These are phyloP conservation scores for Scaptomyza pallida DNA, from an alignment of 1,140 invertebrate species.

Conservation along the genomic window DNA sequence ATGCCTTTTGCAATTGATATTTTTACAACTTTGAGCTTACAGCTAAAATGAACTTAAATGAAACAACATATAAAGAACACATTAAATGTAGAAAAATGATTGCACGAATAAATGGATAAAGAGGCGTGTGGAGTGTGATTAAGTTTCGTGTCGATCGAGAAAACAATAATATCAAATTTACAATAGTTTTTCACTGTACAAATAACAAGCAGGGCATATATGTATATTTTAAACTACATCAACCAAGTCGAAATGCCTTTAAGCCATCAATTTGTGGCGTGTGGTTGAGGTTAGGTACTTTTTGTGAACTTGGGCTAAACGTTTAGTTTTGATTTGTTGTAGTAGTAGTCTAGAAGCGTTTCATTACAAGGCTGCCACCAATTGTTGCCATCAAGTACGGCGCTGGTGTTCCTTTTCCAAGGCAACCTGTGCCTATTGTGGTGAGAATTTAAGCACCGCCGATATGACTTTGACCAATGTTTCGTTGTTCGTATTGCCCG, in stretches of 20 bases:
- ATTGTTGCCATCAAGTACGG: slow-evolving; percentile 78
- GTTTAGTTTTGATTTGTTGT: slow-evolving; percentile 40
- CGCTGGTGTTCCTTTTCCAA: slow-evolving; percentile 93
- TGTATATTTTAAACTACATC: slow-evolving; percentile 40
- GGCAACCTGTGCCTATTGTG: slow-evolving; percentile 92
- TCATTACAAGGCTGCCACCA: slow-evolving; percentile 63
- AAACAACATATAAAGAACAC: slow-evolving; percentile 18
- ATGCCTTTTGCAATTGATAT: slow-evolving; percentile 69
- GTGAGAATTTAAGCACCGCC: slow-evolving; percentile 95
- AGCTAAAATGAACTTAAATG: slow-evolving; percentile 57
- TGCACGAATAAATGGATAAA: slow-evolving; percentile 54
- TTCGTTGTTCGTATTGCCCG: slow-evolving; percentile 86
- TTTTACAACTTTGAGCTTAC: slow-evolving; percentile 63
- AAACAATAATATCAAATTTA: slow-evolving; percentile 41
- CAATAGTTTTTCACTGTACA: slow-evolving; percentile 50
- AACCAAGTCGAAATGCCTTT: slow-evolving; percentile 43
- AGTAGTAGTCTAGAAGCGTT: slow-evolving; percentile 51
- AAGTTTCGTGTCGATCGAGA: slow-evolving; percentile 8
- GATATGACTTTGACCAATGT: slow-evolving; percentile 95
- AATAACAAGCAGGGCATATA: slow-evolving; percentile 29
- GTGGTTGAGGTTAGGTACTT: slow-evolving; percentile 68
- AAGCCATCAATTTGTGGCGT: slow-evolving; percentile 40
- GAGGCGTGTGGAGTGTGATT: slow-evolving; percentile 7
- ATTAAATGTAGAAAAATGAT: slow-evolving; percentile 60
- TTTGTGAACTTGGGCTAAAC: slow-evolving; percentile 51